Evolutionary conservation across 2,113 vertebrate species (phyloP), one percentile per base, ranked within the genome.

Genomic region (Zapus hudsonius): DNA sequence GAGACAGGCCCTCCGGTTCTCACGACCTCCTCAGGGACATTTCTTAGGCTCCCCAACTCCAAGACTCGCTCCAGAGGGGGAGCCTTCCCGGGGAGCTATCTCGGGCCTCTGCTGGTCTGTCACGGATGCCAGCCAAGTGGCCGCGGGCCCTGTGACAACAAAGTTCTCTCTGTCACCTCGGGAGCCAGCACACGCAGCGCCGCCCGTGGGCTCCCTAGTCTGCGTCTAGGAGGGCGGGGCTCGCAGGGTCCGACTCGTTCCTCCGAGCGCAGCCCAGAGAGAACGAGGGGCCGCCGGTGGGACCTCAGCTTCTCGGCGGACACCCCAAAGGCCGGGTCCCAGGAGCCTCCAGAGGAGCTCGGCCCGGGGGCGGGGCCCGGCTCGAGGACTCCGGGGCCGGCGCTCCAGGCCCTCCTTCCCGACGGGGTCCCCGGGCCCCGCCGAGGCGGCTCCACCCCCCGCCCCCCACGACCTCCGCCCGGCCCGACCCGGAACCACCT

Each of bases 101-200:
- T 83, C 29, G 5, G 27, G 33, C 38, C 84, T 66, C 84, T 55
- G 76, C 83, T 27, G 76, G 89, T 72, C 79, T 55, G 75, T 73
- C 27, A 86, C 84, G 69, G 84, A 89, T 40, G 47, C 16, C 7
- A 76, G 88, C 88, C 17, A 75, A 96, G 94, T 75, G 87, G 67
- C 83, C 80, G 72, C 83, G 82, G 72, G 38, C 74, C 75, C 90
- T 87, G 82, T 74, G 91, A 64, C 74, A 69, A 91, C 72, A 80
- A 95, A 95, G 94, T 95, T 95, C 87, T 89, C 55, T 17, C 6
- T 31, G 84, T 83, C 94, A 84, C 69, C 95, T 93, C 90, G 91
- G 40, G 84, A 67, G 86, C 67, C 87, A 27, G 47, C 22, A 38
- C 73, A 42, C 0, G 27, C 59, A n/a, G 61, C 27, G 25, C 73